These are phyloP conservation scores for Malurus elegans DNA, from an alignment of 2,113 vertebrate species.

Conservation along the genomic window DNA sequence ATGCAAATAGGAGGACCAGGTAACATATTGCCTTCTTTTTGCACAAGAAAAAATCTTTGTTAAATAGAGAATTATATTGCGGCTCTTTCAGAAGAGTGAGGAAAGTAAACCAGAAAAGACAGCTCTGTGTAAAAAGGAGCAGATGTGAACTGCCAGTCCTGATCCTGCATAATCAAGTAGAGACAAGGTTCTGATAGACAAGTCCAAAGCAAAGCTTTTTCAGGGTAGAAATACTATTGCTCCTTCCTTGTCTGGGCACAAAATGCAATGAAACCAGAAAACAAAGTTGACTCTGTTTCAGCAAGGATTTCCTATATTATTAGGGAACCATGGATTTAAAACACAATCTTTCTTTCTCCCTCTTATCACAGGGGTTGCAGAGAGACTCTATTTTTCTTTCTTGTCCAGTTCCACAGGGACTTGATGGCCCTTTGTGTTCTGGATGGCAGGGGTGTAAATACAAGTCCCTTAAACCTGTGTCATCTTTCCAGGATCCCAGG, in stretches of 20 bases:
- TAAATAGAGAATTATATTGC: not conserved
- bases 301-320: not conserved
- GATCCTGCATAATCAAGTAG: not conserved
- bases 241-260: not conserved
- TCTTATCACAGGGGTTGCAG: not conserved
- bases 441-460: not conserved
- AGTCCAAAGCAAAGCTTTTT: not conserved
- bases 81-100: not conserved
- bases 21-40: not conserved
- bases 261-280: not conserved
- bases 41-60: not conserved
- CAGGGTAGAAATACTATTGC: not conserved
- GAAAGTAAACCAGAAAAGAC: not conserved
- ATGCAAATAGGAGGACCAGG: accelerated
- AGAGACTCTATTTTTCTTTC: not conserved
- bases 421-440: not conserved
- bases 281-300: not conserved
- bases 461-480: not conserved
- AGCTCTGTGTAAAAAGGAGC: not conserved
- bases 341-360: not conserved
- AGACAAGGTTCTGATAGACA: not conserved
- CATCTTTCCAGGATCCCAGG: not conserved
- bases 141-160: not conserved
- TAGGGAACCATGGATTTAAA: not conserved
- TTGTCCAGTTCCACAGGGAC: not conserved